Evolutionary conservation across 2,888 invertebrate species (phyloP).

Genomic region (Nemoura dubitans): DNA sequence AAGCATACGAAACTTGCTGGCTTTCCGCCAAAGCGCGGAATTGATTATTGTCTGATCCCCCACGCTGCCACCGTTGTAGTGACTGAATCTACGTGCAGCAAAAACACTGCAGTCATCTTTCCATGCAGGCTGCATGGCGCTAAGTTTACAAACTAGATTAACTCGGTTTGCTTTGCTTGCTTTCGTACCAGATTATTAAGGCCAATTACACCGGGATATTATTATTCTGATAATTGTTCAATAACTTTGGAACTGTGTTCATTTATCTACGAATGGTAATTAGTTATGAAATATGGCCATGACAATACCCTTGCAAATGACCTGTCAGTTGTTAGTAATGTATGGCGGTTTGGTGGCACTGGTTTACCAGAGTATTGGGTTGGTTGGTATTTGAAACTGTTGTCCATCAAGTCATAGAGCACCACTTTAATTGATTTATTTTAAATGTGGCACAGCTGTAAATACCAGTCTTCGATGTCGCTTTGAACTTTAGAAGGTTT

Average conservation of each 20-base stretch:
- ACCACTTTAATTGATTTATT: too few relatives aligned
- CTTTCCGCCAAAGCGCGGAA: not conserved
- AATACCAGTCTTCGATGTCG: too few relatives aligned
- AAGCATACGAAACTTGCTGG: not conserved
- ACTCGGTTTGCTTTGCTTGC: not conserved
- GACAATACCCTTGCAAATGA: constrained; percentile 3
- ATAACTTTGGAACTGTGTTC: not conserved
- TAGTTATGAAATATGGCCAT: not conserved
- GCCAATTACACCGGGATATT: not conserved
- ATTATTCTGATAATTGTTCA: not conserved
- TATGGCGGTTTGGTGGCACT: not conserved
- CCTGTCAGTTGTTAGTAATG: not conserved
- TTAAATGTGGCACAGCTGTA: too few relatives aligned
- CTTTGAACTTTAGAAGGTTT: too few relatives aligned
- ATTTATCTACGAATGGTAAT: not conserved
- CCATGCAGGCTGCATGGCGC: not conserved
- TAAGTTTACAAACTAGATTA: not conserved
- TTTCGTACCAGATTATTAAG: not conserved
- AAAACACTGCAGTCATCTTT: not conserved
- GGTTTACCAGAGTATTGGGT: not conserved
- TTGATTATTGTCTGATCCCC: not conserved
- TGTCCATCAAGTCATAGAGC: not conserved
- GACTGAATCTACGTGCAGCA: not conserved
- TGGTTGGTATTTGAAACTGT: not conserved
- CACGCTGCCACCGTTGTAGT: not conserved